Percentiles rank a stretch among this genome's conserved stretches.
Conservation (phyloP, 2,888 invertebrate species). For the Eugnorisma glareosa region DNA sequence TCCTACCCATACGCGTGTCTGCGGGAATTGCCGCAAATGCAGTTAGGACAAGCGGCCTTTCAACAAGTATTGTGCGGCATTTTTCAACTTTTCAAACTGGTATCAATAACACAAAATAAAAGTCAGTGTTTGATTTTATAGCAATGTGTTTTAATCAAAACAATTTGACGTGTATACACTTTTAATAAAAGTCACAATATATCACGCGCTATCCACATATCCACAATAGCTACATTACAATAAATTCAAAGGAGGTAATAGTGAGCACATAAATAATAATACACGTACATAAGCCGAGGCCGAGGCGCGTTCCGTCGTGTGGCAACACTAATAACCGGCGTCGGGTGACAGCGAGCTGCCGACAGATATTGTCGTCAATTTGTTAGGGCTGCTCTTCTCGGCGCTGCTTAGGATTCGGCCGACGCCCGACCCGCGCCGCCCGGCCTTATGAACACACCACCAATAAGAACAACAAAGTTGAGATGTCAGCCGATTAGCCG, state of each 20-base stretch:
- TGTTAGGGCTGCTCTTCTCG: constrained; percentile 82
- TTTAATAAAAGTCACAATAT: constrained; percentile 45
- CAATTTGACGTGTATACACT: background rate
- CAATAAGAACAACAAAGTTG: constrained; percentile 89
- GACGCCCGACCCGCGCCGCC: constrained; percentile 78
- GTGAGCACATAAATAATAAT: constrained; percentile 68
- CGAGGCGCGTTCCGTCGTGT: constrained; percentile 64
- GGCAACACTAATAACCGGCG: constrained; percentile 81
- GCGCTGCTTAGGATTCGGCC: constrained; percentile 85
- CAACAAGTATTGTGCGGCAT: constrained; percentile 39
- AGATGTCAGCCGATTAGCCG: constrained; percentile 87
- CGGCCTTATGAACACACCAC: constrained; percentile 86
- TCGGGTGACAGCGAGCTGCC: constrained; percentile 84
- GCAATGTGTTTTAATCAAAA: constrained; percentile 3
- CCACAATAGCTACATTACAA: constrained; percentile 57
- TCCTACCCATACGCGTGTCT: constrained; percentile 45
- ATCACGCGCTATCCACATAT: constrained; percentile 38
- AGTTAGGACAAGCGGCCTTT: constrained; percentile 60
- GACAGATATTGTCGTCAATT: constrained; percentile 89
- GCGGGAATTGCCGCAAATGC: constrained; percentile 62
- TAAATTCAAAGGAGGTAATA: constrained; percentile 66
- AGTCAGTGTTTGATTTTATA: constrained; percentile 4
- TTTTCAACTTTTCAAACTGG: constrained; percentile 22
- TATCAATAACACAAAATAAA: constrained; percentile 24
- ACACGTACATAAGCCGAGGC: constrained; percentile 62